Evolutionary conservation across 2,888 invertebrate species (phyloP), one percentile per base, ranked within the genome.

Genomic region (Rhaphigaster nebulosa): DNA sequence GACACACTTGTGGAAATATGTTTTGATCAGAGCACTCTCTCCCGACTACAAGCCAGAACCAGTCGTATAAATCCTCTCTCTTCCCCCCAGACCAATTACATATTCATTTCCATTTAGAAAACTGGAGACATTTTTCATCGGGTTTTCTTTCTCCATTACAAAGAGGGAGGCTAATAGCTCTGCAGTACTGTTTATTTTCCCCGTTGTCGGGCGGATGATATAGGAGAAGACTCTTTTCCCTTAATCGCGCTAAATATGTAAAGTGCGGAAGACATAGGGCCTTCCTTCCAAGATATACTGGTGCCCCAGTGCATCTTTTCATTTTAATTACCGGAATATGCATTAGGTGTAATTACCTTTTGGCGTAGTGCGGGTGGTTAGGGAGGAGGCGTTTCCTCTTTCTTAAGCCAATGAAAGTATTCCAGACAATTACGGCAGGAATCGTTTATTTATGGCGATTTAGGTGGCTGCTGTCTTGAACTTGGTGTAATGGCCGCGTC

Each of bases 261-360:
- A 84, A 84, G 84, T 45, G 84, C 38, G 84, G 45, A 84, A 84
- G 84, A 84, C n/a, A 15, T 15, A 84, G 45, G 12, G n/a, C 26
- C 41, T n/a, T 15, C 45, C 84, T 13, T 13, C n/a, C 26, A 50
- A 84, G 84, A 84, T 84, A 84, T 84, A 84, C 84, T 84, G 45
- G 26, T 15, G 84, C 26, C n/a, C 12, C 13, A 15, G 38, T 84
- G 84, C 84, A 84, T 84, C 84, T 84, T 84, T 84, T 84, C 84
- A 84, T 84, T 84, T 84, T 84, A 84, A 84, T 84, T 84, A 84
- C 84, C 84, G 45, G 84, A 84, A 84, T 84, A 84, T 84, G 84
- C 84, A 84, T 84, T 84, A 84, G 84, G 45, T 84, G 45, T 84
- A 88, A 88, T 87, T 76, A 88, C 90, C 88, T 88, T 76, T 90